Evolutionary conservation across 30 jellyfish, hydroid and myxozoan genomes (phyloP).

Genomic region (Aurelia aurita): DNA sequence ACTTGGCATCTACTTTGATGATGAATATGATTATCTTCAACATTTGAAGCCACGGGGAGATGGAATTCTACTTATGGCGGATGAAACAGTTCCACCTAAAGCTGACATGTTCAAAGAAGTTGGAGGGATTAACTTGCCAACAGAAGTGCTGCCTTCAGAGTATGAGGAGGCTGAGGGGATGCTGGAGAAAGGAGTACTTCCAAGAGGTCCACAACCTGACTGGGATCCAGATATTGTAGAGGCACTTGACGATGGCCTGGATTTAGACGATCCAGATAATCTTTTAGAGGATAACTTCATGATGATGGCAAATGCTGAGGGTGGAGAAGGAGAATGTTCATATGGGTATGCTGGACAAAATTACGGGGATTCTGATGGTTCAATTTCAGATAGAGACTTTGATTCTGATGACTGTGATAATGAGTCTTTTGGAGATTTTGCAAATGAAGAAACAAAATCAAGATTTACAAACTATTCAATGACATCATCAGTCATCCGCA

Average conservation of each 20-base stretch:
- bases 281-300: constrained; percentile 87
- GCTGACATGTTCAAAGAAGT: constrained; percentile 28
- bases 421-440: constrained; percentile 58
- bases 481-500: constrained; percentile 96
- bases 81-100: constrained; percentile 34
- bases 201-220: constrained; percentile 94
- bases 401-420: constrained; percentile 72
- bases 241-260: constrained; percentile 92
- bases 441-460: constrained; percentile 82
- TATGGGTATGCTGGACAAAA: neutral
- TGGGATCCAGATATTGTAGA: constrained; percentile 98
- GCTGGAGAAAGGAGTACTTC: constrained; percentile 85
- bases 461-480: constrained; percentile 89
- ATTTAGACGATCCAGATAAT: constrained; percentile 88
- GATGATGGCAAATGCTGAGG: constrained; percentile 71
- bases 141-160: constrained; percentile 83
- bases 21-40: constrained; percentile 90
- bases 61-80: constrained; percentile 82
- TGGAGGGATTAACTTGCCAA: constrained; percentile 80
- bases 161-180: constrained; percentile 87
- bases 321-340: neutral
- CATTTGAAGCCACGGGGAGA: constrained; percentile 86
- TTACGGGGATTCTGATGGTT: constrained; percentile 38
- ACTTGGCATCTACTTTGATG: constrained; percentile 85
- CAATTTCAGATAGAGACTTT: constrained; percentile 29